These are phyloP conservation scores for Sebastes hubbsi DNA, from an alignment of 2,797 vertebrate genomes.

Conservation along the genomic window DNA sequence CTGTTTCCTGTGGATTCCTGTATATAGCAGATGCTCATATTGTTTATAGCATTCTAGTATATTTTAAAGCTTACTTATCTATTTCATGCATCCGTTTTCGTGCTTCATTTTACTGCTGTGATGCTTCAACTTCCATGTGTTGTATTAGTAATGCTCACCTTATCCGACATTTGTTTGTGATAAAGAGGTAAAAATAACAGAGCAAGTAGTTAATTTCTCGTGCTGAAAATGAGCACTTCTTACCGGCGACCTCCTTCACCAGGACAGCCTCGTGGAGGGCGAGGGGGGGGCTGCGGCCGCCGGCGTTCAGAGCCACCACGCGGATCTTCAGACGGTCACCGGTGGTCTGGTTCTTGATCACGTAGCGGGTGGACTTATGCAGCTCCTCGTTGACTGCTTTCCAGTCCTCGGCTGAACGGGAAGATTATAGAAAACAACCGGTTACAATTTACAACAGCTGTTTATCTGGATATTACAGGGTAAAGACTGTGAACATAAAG, in stretches of 20 bases:
- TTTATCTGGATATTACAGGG: neutral
- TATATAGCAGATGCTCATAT: neutral
- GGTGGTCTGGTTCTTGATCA: constrained; percentile 83
- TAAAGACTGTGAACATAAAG: neutral
- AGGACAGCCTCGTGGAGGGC: constrained; percentile 84
- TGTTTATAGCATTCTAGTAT: neutral
- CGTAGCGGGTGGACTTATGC: constrained; percentile 87
- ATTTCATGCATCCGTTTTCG: neutral
- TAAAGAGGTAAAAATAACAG: neutral
- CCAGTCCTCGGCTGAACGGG: constrained; percentile 88
- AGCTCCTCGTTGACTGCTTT: constrained; percentile 84
- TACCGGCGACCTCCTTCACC: constrained; percentile 91
- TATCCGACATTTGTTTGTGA: neutral
- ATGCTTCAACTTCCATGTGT: neutral
- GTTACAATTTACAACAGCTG: neutral
- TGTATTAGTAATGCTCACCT: neutral
- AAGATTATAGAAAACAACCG: neutral
- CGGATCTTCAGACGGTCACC: constrained; percentile 89
- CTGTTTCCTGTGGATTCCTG: neutral
- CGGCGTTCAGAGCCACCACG: constrained; percentile 85
- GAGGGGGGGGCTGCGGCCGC: constrained; percentile 82
- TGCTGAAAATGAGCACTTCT: constrained; percentile 23
- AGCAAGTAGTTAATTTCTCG: neutral
- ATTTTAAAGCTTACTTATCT: neutral
- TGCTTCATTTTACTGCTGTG: neutral